Conservation (phyloP, 1,140 invertebrate genomes). For the Pseudomyrmex pallidus region DNA sequence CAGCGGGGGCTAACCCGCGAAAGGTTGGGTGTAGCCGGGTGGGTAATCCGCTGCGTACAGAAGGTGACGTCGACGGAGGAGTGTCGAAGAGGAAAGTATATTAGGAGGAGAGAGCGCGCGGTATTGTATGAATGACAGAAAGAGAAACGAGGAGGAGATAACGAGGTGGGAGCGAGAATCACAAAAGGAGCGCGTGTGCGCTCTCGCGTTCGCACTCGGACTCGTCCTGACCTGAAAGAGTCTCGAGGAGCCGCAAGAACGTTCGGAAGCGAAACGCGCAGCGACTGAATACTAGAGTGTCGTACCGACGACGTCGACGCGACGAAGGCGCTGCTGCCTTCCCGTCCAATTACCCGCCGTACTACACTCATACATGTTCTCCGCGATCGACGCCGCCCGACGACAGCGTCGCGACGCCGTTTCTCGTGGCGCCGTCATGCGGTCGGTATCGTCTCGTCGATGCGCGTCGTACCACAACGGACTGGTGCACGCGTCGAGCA, state of each 20-base stretch:
- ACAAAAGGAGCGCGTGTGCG: constrained; percentile 5
- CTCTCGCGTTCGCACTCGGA: not conserved
- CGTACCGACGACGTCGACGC: constrained; percentile 32
- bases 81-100: constrained; percentile 5
- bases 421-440: constrained; percentile 74
- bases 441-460: constrained; percentile 45
- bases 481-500: constrained; percentile 2
- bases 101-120: not conserved
- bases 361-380: constrained; percentile 57
- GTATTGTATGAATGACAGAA: constrained; percentile 21
- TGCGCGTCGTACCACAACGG: constrained; percentile 16
- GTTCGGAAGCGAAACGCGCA: constrained; percentile 15
- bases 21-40: constrained; percentile 32
- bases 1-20: constrained; percentile 5
- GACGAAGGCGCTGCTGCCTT: constrained; percentile 33
- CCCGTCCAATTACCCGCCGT: constrained; percentile 34
- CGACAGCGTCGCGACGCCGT: constrained; percentile 75
- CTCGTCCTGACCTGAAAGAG: not conserved
- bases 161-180: not conserved
- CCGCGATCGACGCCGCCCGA: constrained; percentile 72
- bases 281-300: constrained; percentile 9
- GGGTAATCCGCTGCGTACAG: not conserved
- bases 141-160: constrained; percentile 5
- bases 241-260: not conserved
- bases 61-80: not conserved